Evolutionary conservation across 2,888 invertebrate species (phyloP).

Genomic region (Siphonodentalium dalli): DNA sequence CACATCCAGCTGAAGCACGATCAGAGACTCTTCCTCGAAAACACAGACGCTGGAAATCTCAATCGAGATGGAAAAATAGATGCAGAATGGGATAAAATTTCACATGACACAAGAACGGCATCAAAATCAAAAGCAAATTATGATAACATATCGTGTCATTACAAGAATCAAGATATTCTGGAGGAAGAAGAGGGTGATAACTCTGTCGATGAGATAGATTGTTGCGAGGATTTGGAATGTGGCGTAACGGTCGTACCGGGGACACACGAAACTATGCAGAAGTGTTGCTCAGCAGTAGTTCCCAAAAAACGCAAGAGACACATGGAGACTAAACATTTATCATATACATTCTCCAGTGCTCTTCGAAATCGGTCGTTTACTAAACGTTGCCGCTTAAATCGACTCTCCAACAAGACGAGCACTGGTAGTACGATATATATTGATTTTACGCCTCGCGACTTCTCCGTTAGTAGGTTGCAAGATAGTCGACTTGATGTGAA

Average conservation of each 20-base stretch:
- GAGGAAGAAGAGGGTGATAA: neutral
- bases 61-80: neutral
- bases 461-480: too few species aligned
- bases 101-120: neutral
- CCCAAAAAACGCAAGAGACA: constrained; percentile 60
- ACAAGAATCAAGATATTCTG: neutral
- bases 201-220: constrained; percentile 18
- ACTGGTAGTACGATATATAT: too few species aligned
- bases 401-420: too few species aligned
- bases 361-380: too few species aligned
- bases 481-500: too few species aligned
- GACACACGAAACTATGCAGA: constrained; percentile 43
- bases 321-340: constrained; percentile 46
- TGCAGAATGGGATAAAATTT: neutral
- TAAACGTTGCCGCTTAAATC: too few species aligned
- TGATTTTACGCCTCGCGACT: too few species aligned
- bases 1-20: constrained; percentile 57
- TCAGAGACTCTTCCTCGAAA: constrained; percentile 47
- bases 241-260: constrained; percentile 50
- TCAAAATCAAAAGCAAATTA: neutral
- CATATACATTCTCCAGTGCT: too few species aligned
- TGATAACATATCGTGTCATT: neutral
- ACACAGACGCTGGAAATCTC: constrained; percentile 4
- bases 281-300: constrained; percentile 58
- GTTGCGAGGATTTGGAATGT: constrained; percentile 47